Percentiles rank a stretch among this genome's conserved stretches.
phyloP scores from a whole-genome alignment of 2,797 vertebrate genomes.

The Lepus oiostolus region DNA sequence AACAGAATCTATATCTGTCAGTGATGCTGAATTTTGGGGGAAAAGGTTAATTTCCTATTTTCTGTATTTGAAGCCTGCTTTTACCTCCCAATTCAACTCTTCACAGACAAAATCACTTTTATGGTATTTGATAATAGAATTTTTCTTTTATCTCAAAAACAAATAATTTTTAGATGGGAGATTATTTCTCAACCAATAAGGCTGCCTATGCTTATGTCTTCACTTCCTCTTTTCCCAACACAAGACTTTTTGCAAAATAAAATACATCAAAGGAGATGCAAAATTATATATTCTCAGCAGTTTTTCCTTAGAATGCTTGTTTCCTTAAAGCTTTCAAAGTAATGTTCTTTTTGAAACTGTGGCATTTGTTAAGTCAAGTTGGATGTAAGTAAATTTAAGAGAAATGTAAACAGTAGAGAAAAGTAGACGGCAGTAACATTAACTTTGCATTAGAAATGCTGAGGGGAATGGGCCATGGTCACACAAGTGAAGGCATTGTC shows the following conservation, averaged over 20 bases:
- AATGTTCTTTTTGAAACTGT: not conserved
- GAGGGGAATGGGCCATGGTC: not conserved
- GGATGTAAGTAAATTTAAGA: conserved; percentile 1
- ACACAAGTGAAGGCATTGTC: not conserved
- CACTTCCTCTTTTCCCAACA: not conserved
- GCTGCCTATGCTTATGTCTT: not conserved
- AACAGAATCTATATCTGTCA: not conserved
- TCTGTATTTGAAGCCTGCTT: not conserved
- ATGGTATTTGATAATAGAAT: not conserved
- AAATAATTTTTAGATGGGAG: not conserved
- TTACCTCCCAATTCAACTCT: not conserved
- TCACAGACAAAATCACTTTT: not conserved
- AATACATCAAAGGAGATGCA: not conserved
- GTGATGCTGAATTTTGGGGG: rapidly evolving
- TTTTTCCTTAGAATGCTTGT: not conserved
- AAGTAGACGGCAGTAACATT: not conserved
- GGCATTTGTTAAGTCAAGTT: not conserved
- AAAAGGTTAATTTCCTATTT: not conserved
- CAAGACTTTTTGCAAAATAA: not conserved
- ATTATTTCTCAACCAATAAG: not conserved
- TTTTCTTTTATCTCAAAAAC: not conserved
- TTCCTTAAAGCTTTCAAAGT: conserved; percentile 45
- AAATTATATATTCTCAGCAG: not conserved
- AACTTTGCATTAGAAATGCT: not conserved
- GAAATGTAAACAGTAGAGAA: not conserved